Percentiles rank a stretch among this genome's conserved stretches.
Evolutionary conservation across 2,888 invertebrate genomes (phyloP).

Genomic region (Coleophora deauratella): DNA sequence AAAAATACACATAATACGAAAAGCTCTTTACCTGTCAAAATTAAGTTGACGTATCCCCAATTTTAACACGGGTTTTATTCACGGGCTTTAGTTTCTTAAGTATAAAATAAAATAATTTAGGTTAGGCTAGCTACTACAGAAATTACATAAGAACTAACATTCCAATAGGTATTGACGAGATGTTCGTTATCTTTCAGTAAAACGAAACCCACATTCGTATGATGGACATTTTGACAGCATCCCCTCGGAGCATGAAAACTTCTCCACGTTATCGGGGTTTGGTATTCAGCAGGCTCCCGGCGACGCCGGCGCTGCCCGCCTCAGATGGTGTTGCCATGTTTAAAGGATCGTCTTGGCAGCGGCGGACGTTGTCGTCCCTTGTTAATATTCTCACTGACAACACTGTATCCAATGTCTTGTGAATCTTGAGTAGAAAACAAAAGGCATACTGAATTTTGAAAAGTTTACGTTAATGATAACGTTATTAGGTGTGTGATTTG

Average conservation of each 20-base stretch:
- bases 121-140: too few species aligned
- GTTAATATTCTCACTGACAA: constrained; percentile 58
- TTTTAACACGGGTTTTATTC: too few species aligned
- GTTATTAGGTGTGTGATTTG: too few species aligned
- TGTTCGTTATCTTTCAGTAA: too few species aligned
- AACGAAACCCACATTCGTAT: too few species aligned
- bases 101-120: too few species aligned
- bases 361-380: constrained; percentile 40
- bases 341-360: constrained; percentile 40
- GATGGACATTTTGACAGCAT: constrained; percentile 2
- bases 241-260: constrained; percentile 5
- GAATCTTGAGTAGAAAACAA: constrained; percentile 60
- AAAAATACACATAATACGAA: too few species aligned
- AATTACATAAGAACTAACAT: too few species aligned
- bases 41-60: too few species aligned
- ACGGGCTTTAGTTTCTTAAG: too few species aligned
- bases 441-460: constrained; percentile 56
- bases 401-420: constrained; percentile 48
- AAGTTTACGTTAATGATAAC: constrained; percentile 29
- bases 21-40: too few species aligned
- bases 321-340: constrained; percentile 23
- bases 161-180: neutral
- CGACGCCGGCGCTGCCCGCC: neutral
- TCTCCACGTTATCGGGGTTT: constrained; percentile 2
- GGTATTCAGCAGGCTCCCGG: neutral